Base-by-base conservation (phyloP, 2,797 vertebrate species). In the Peromyscus nudipes region DNA sequence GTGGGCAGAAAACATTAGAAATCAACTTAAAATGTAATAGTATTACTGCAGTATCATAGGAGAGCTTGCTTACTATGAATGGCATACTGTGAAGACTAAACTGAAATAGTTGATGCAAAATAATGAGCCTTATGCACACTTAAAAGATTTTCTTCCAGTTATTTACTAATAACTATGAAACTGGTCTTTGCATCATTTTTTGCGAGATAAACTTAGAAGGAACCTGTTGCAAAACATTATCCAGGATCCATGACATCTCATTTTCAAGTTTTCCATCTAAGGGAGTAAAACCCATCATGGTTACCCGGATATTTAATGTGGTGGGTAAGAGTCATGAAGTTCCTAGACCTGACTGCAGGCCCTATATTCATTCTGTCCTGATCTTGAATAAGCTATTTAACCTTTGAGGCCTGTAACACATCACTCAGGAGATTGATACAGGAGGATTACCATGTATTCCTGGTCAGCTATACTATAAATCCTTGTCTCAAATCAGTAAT, bases 81-180 rank as follows among this genome's bases (percentile, higher is more conserved):
- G 10, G 10, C 29, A 85, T 77, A 60, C 16, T 93, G 11, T 84
- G 43, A 91, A 92, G 12, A 55, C 81, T 86, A 76, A 96, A 55
- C 23, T 84, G 62, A 83, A 90, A 73, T 94, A 79, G 65, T 14
- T 86, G 4, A 67, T 86, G 52, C 0, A 89, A 40, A 95, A 34
- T 91, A 88, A 95, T 19, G 23, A 93, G 49, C 11, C 21, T 89
- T 69, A 85, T 75, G 37, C 29, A 91, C 4, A 89, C 25, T 55
- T 94, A 62, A 69, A 92, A 92, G 21, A 69, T 34, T 93, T 92
- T 27, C 14, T 29, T 93, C 21, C 19, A 55, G 2, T 92, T 94
- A 67, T 0, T 65, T 6, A 43, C 1, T 31, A 83, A n/a, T 91
- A 67, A 64, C 83, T 37, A 86, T 86, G 31, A 96, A 87, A 57